phyloP scores from a whole-genome alignment of 2,113 vertebrate genomes.

The Phalacrocorax carbo region DNA sequence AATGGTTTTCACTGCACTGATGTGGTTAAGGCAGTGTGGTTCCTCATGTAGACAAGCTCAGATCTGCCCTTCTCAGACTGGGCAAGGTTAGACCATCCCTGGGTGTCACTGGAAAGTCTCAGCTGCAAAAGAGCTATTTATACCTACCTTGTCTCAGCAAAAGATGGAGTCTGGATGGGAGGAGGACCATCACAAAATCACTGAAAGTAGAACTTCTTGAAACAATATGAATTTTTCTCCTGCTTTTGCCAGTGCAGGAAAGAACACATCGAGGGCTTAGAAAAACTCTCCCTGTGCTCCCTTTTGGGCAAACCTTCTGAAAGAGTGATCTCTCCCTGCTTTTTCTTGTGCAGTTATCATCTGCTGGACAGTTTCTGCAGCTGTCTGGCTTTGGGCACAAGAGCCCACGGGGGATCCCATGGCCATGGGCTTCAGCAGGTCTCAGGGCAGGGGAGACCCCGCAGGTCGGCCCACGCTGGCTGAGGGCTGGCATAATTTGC shows the following conservation, averaged over 20 bases:
- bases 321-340: not conserved
- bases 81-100: not conserved
- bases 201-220: not conserved
- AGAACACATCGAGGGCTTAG: not conserved
- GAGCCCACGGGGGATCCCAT: accelerated
- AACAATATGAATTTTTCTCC: not conserved
- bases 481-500: not conserved
- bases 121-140: not conserved
- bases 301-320: not conserved
- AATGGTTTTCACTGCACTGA: not conserved
- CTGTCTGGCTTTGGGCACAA: not conserved
- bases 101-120: not conserved
- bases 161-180: not conserved
- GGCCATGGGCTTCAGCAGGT: not conserved
- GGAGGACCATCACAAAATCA: not conserved
- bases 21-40: not conserved
- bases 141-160: not conserved
- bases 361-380: not conserved
- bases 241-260: not conserved
- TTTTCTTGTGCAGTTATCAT: not conserved
- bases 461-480: not conserved
- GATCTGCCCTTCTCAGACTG: not conserved
- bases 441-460: not conserved
- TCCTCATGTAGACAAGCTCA: not conserved
- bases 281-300: accelerated